Conservation (phyloP, 1,140 invertebrate species). For the Drosophila carrolli region DNA sequence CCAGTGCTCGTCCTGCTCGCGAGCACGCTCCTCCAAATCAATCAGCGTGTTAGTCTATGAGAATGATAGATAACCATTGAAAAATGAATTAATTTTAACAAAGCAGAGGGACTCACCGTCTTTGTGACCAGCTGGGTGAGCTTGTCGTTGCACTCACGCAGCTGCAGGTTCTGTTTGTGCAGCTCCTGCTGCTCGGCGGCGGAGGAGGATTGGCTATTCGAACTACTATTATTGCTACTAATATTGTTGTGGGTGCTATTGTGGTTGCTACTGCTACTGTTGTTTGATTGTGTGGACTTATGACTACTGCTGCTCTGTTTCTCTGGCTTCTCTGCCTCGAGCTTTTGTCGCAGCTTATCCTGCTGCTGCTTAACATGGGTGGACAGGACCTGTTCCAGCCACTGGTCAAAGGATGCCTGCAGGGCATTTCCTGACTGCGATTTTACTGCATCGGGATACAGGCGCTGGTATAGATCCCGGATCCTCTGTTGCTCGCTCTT, state of each 20-base stretch:
- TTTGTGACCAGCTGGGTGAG: constrained; percentile 91
- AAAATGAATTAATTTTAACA: background rate
- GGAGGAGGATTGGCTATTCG: constrained; percentile 72
- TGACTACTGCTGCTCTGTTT: constrained; percentile 72
- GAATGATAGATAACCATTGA: background rate
- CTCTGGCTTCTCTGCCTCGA: constrained; percentile 28
- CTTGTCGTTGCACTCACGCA: constrained; percentile 88
- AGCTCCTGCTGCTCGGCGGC: constrained; percentile 67
- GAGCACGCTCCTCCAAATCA: constrained; percentile 74
- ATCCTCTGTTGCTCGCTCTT: constrained; percentile 79
- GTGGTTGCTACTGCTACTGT: constrained; percentile 50
- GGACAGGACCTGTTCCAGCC: constrained; percentile 78
- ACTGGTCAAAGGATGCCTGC: constrained; percentile 77
- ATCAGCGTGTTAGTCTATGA: constrained; percentile 75
- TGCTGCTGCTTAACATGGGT: constrained; percentile 75
- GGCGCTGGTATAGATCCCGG: constrained; percentile 75
- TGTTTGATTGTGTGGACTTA: constrained; percentile 84
- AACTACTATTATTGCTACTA: constrained; percentile 82
- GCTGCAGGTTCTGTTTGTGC: constrained; percentile 87
- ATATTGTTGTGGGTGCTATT: constrained; percentile 69
- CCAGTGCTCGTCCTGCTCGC: constrained; percentile 83
- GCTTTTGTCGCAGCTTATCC: constrained; percentile 44
- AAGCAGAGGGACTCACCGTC: constrained; percentile 86
- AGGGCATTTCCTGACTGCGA: constrained; percentile 63
- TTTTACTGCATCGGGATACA: constrained; percentile 81